Evolutionary conservation across 2,113 vertebrate species (phyloP), one percentile per base, ranked within the genome.

Genomic region (Osmerus eperlanus): DNA sequence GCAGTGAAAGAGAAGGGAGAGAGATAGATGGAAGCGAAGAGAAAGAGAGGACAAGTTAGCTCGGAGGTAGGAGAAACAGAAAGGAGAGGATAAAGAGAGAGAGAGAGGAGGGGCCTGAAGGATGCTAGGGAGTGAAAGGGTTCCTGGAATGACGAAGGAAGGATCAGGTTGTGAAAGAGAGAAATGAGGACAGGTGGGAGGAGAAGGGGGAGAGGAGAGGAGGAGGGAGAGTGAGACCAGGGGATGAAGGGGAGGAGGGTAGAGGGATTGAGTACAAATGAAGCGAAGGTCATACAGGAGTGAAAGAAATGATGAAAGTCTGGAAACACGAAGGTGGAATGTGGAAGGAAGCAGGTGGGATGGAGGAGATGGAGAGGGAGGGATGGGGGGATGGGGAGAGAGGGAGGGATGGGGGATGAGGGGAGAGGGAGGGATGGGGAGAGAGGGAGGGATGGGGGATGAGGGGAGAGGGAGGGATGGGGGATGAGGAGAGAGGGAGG

Each of bases 381-480:
- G 36, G 36, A 41, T 8, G 36, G 7, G 36, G 36, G 6, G 36
- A 41, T 41, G 36, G 1, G 7, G 36, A 1, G 36, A 7, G 36
- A 41, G 7, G 36, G 36, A 5, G 36, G 6, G 36, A 8, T 3
- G 6, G 4, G 7, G 36, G 5, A 5, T 7, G 36, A 41, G 7
- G 4, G 36, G 36, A 8, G 7, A 8, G 36, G 36, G 36, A 41
- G 36, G 6, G 36, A 21, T 21, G 7, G 36, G 4, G 36, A 1
- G 7, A 41, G 36, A 41, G 36, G 7, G 36, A 8, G 36, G 36
- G 36, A 72, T 32, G 65, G 76, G 68, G 65, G 58, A 70, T 63
- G 80, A 47, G 72, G 66, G 52, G 72, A 66, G 7, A 7, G 36
- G 36, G 7, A 5, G 7, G 36, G 81, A 77, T 79, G 76, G 79